phyloP scores from a whole-genome alignment of 2,888 invertebrate genomes.

The Lithophane semibrunnea region DNA sequence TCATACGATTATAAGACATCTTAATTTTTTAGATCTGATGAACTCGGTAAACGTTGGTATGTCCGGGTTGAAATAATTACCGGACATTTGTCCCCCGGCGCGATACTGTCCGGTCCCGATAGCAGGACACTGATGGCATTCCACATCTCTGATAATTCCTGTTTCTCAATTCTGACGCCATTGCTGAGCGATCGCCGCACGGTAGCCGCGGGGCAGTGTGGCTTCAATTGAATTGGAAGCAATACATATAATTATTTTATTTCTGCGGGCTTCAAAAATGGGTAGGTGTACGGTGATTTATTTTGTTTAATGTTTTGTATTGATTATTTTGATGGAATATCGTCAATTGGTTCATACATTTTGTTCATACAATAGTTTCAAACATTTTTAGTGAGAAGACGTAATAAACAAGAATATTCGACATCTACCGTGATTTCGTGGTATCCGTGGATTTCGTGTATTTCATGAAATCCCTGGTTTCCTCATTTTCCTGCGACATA shows the following conservation, averaged over 20 bases:
- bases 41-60: constrained; percentile 9
- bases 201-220: constrained; percentile 52
- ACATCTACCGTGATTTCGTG: too few relatives aligned
- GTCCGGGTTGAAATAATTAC: constrained; percentile 67
- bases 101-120: constrained; percentile 58
- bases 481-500: too few relatives aligned
- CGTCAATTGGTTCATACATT: neutral
- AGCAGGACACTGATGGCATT: constrained; percentile 67
- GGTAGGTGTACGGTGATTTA: constrained; percentile 30
- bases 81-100: constrained; percentile 69
- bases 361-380: too few relatives aligned
- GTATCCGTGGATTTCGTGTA: too few relatives aligned
- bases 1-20: neutral
- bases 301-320: constrained; percentile 7
- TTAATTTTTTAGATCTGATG: neutral
- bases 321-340: constrained; percentile 6
- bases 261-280: constrained; percentile 22
- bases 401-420: too few relatives aligned
- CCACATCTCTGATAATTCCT: constrained; percentile 72
- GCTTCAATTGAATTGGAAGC: constrained; percentile 55
- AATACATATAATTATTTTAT: constrained; percentile 34
- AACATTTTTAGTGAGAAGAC: too few relatives aligned
- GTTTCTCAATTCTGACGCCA: constrained; percentile 66
- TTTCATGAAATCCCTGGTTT: too few relatives aligned
- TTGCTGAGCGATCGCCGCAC: constrained; percentile 37